Conservation (phyloP, 2,888 invertebrate species). For the Cheilosia variabilis region DNA sequence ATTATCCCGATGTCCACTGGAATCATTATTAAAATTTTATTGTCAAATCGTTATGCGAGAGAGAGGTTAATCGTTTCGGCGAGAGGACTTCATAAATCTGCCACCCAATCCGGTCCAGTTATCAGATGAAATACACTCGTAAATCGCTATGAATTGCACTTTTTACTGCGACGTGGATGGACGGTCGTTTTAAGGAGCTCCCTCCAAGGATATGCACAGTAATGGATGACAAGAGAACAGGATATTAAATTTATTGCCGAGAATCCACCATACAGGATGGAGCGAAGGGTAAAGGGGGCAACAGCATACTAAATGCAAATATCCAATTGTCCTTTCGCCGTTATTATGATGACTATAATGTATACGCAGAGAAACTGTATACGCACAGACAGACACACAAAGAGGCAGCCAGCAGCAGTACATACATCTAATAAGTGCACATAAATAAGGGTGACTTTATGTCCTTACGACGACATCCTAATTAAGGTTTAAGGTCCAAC, state of each 20-base stretch:
- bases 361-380: slow-evolving; percentile 16
- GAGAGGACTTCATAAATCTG: slow-evolving; percentile 69
- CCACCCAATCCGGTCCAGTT: slow-evolving; percentile 55
- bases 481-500: slow-evolving; percentile 75
- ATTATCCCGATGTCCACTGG: slow-evolving; percentile 31
- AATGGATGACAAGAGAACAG: slow-evolving; percentile 55
- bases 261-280: slow-evolving; percentile 10
- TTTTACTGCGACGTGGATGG: slow-evolving; percentile 40
- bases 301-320: slow-evolving; percentile 64
- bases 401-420: slow-evolving; percentile 33
- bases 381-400: not conserved
- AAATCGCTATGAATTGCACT: slow-evolving; percentile 67
- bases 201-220: slow-evolving; percentile 21
- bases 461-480: slow-evolving; percentile 75
- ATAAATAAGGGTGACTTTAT: slow-evolving; percentile 75
- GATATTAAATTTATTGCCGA: slow-evolving; percentile 70
- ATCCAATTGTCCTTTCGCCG: slow-evolving; percentile 71
- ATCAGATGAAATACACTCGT: slow-evolving; percentile 58
- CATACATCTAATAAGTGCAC: slow-evolving; percentile 69
- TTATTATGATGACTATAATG: slow-evolving; percentile 63
- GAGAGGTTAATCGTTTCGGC: slow-evolving; percentile 69
- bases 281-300: not conserved
- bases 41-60: slow-evolving; percentile 62
- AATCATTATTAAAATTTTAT: slow-evolving; percentile 72
- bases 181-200: slow-evolving; percentile 1